These are phyloP conservation scores for Hipposideros larvatus DNA, from an alignment of 2,797 vertebrate genomes.

Conservation along the genomic window DNA sequence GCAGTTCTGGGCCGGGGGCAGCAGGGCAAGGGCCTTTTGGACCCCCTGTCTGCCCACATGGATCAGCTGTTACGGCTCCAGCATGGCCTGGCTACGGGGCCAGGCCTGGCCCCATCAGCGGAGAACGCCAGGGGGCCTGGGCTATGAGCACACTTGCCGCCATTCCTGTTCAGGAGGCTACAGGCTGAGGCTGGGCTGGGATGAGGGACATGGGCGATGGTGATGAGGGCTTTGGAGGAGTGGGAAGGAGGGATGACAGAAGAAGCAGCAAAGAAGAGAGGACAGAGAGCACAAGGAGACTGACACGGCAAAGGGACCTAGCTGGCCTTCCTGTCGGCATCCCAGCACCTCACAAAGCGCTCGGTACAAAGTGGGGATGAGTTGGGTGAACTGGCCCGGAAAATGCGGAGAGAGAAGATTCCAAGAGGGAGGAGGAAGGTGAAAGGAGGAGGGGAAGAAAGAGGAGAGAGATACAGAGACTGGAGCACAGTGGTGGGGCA, in stretches of 20 bases:
- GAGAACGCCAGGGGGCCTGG: fast-evolving
- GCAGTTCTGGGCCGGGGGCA: background rate
- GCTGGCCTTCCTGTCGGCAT: background rate
- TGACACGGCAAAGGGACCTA: background rate
- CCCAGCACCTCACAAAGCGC: background rate
- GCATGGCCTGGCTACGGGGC: background rate
- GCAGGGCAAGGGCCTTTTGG: background rate
- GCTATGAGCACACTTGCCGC: fast-evolving
- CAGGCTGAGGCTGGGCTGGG: background rate
- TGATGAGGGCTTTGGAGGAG: background rate
- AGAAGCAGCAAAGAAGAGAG: background rate
- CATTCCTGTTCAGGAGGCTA: background rate
- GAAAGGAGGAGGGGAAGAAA: background rate
- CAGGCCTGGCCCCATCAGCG: background rate
- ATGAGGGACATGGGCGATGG: fast-evolving
- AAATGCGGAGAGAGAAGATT: background rate
- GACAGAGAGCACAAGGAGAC: background rate
- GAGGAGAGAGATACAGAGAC: background rate
- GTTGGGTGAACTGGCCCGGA: background rate
- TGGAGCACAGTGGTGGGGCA: background rate
- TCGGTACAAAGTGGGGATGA: background rate
- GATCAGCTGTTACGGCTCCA: background rate
- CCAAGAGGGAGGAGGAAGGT: too few relatives aligned
- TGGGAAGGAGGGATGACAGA: background rate
- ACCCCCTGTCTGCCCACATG: background rate